phyloP scores from a whole-genome alignment of 1,140 invertebrate species.

The Notospermus geniculatus region DNA sequence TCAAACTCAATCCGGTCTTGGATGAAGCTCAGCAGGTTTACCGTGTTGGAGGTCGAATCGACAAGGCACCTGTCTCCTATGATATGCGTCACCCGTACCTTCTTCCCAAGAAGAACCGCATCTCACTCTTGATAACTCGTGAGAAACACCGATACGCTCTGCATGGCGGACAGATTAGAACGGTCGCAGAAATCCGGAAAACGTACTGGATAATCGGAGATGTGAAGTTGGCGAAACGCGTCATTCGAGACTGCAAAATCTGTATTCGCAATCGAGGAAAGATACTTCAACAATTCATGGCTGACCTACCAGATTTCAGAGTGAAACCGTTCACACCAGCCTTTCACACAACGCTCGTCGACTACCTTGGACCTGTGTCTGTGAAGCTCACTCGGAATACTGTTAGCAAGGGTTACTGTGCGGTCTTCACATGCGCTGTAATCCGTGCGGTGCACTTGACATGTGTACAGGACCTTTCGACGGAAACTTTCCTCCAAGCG shows the following conservation, averaged over 20 bases:
- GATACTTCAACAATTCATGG: not conserved
- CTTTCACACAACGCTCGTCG: not conserved
- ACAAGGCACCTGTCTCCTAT: not conserved
- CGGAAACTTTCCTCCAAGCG: not conserved
- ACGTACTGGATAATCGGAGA: not conserved
- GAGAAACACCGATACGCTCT: not conserved
- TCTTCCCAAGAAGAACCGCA: not conserved
- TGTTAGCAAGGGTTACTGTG: not conserved
- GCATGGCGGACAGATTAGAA: not conserved
- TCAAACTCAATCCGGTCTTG: not conserved
- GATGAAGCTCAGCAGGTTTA: not conserved
- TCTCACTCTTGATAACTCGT: not conserved
- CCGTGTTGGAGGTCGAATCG: not conserved
- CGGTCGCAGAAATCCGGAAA: not conserved
- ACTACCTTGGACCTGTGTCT: not conserved
- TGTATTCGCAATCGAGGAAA: not conserved
- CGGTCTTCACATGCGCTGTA: not conserved
- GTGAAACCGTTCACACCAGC: not conserved
- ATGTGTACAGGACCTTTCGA: not conserved
- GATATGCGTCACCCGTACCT: not conserved
- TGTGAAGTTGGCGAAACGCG: not conserved
- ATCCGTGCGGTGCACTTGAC: not conserved
- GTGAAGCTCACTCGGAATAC: not conserved
- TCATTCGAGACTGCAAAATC: not conserved
- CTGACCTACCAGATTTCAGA: conserved; percentile 4